Base-by-base conservation (phyloP, 2,888 invertebrate species). In the Ceratothoa steindachneri region DNA sequence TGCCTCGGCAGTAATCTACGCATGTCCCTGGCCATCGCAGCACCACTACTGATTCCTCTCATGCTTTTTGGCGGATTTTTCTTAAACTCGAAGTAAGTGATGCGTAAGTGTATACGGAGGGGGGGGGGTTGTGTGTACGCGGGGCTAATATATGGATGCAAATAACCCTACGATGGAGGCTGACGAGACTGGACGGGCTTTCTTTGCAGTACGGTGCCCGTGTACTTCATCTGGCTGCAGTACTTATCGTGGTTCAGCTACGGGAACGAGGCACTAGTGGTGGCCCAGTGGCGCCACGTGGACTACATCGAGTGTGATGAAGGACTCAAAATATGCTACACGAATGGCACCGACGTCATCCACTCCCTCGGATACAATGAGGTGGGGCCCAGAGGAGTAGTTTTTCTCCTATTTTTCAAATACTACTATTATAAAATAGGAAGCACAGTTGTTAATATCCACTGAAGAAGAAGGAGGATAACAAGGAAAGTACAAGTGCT, bases 41-140 rank as follows among this genome's bases (percentile, higher is more conserved):
- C 97, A 0, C 93, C 97, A 2, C 88, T 96, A 75, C 90, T 97
- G 81, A 93, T 97, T 75, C 97, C 97, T 0, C 92, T 97, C 84
- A 87, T 97, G 85, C 86, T 98, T 22, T 97, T 98, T 81, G 86
- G 86, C 22, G 87, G 86, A 3, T 85, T 86, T 81, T 86, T 85
- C 82, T 82, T 87, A 41, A 86, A 86, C 80, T 82, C 83, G 51
- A 84, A 81, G 85, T 85, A 81, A 81, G 83, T 80, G 0, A 28
- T 24, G 60, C 12, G 27, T 2, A 24, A 9, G 5, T 41, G 15
- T 41, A 15, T 41, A 41, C 7, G n/a, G 41, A 41, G 15, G 41
- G 41, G 15, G 41, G 41, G 41, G 41, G 7, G n/a, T n/a, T n/a
- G n/a, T n/a, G n/a, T n/a, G n/a, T n/a, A n/a, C n/a, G n/a, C n/a